phyloP scores from a whole-genome alignment of 2,888 invertebrate genomes.

The Tineola bisselliella region DNA sequence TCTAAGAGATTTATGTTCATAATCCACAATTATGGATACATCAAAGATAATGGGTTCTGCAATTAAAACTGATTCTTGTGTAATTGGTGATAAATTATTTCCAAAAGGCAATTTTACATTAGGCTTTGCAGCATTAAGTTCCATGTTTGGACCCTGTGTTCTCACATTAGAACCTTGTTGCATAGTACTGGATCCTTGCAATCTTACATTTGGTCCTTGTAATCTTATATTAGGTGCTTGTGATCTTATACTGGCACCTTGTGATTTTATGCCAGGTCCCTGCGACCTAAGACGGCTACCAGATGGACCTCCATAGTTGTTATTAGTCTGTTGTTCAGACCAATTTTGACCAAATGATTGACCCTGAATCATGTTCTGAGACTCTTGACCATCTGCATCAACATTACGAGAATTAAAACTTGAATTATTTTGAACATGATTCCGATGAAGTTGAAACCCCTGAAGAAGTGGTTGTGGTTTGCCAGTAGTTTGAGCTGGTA shows the following conservation, averaged over 20 bases:
- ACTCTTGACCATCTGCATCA: neutral
- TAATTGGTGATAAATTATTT: neutral
- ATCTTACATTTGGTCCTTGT: slow-evolving; percentile 17
- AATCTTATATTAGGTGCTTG: slow-evolving; percentile 18
- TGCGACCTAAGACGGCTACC: neutral
- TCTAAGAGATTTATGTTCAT: slow-evolving; percentile 72
- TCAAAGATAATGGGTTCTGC: neutral
- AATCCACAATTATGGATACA: slow-evolving; percentile 73
- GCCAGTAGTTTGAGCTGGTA: neutral
- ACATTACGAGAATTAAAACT: neutral
- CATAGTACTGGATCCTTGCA: slow-evolving; percentile 15
- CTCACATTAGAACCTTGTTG: slow-evolving; percentile 15
- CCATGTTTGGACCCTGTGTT: slow-evolving; percentile 23
- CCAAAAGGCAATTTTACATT: neutral
- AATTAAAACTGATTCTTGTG: neutral
- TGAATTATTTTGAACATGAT: neutral
- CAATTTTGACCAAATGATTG: neutral
- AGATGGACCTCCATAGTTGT: slow-evolving; percentile 15
- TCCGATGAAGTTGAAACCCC: neutral
- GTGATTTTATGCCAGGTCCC: neutral
- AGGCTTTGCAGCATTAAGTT: slow-evolving; percentile 27
- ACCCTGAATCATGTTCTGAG: neutral
- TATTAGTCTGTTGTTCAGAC: neutral
- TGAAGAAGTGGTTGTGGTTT: neutral
- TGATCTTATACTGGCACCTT: neutral